These are phyloP conservation scores for Margaritifera margaritifera DNA, from an alignment of 2,888 invertebrate species.

Conservation along the genomic window DNA sequence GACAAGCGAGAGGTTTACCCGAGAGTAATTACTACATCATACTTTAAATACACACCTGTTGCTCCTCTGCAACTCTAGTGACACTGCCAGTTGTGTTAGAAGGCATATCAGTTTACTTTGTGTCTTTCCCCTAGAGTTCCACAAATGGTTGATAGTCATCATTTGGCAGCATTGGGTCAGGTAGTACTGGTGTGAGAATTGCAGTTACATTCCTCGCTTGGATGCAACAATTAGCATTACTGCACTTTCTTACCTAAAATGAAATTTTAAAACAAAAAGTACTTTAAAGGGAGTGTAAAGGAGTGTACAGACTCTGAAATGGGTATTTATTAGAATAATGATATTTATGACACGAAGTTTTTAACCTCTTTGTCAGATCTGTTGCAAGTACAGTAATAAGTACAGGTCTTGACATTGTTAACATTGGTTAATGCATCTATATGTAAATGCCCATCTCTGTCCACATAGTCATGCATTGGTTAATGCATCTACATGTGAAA, in stretches of 20 bases:
- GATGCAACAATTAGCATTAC: slow-evolving; percentile 17
- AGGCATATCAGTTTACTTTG: slow-evolving; percentile 20
- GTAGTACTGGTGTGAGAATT: slow-evolving; percentile 17
- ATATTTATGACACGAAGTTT: no score
- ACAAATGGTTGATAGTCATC: slow-evolving; percentile 19
- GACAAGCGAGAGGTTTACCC: not conserved
- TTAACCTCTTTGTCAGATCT: no score
- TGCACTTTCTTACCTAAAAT: slow-evolving; percentile 25
- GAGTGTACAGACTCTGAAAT: no score
- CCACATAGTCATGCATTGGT: no score
- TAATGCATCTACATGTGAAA: no score
- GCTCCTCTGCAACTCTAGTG: slow-evolving; percentile 25
- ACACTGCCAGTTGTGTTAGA: slow-evolving; percentile 10
- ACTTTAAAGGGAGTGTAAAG: no score
- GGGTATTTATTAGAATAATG: no score
- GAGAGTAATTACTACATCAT: slow-evolving; percentile 2
- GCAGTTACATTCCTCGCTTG: slow-evolving; percentile 6
- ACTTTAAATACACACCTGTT: slow-evolving; percentile 18
- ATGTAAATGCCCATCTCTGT: no score
- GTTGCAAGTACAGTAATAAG: no score
- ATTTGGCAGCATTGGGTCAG: slow-evolving; percentile 22
- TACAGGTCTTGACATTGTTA: no score
- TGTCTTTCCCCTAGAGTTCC: slow-evolving; percentile 16
- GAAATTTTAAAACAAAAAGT: not conserved
- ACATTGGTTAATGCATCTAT: no score